Conservation (phyloP, 1,140 invertebrate genomes). For the Lasaia peninsularis region DNA sequence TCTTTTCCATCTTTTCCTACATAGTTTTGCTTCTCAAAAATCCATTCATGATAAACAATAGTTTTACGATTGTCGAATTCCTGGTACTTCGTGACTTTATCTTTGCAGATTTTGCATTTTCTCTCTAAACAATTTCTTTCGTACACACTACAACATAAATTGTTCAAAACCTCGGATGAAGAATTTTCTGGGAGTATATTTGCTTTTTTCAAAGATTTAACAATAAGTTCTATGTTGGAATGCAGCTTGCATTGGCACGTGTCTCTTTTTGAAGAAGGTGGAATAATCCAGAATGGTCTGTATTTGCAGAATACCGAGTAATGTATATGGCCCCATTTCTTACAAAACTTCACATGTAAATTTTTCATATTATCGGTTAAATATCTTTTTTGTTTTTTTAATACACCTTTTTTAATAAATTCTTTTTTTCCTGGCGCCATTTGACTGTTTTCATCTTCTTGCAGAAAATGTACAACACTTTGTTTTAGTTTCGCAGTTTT, state of each 20-base stretch:
- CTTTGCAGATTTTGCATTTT: not conserved
- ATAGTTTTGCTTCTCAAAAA: no score
- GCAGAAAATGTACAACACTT: not conserved
- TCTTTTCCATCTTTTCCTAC: no score
- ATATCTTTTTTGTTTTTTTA: slow-evolving; percentile 1
- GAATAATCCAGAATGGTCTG: not conserved
- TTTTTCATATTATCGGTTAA: not conserved
- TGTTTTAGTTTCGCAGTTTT: not conserved
- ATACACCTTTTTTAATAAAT: slow-evolving; percentile 4
- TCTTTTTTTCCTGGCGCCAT: slow-evolving; percentile 1
- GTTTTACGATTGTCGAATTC: not conserved
- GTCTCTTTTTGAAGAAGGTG: no score
- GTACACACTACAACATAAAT: not conserved
- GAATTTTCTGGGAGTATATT: not conserved
- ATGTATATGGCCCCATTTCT: not conserved
- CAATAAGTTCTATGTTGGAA: no score
- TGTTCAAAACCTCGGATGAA: not conserved
- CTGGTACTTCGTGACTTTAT: not conserved
- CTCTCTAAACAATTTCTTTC: not conserved
- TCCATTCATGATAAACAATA: not conserved
- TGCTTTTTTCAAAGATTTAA: no score
- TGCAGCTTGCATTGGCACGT: no score
- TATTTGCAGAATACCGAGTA: slow-evolving; percentile 1
- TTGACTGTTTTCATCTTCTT: slow-evolving; percentile 3
- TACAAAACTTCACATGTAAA: slow-evolving; percentile 2